Percentiles rank a stretch among this genome's conserved stretches.
Evolutionary conservation across 2,888 invertebrate genomes (phyloP).

Genomic region (Bombyx huttoni): DNA sequence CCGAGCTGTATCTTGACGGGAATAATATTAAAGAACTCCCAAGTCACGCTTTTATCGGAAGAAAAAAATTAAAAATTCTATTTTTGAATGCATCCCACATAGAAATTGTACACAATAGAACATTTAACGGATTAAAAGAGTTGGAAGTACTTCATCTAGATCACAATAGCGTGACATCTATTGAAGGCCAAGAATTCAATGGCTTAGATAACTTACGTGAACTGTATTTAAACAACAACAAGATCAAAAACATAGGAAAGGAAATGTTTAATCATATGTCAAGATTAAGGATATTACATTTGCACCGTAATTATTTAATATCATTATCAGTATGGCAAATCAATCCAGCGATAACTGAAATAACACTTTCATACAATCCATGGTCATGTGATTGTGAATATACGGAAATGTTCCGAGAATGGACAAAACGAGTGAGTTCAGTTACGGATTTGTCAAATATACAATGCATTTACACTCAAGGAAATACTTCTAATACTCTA

Average conservation of each 20-base stretch:
- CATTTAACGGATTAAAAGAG: conserved; percentile 87
- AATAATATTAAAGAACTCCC: conserved; percentile 83
- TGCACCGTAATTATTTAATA: conserved; percentile 81
- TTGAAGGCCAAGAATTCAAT: conserved; percentile 86
- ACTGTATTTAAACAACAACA: conserved; percentile 82
- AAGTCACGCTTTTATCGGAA: conserved; percentile 88
- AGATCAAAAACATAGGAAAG: conserved; percentile 78
- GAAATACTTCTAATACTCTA: conserved; percentile 71
- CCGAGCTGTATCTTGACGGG: conserved; percentile 89
- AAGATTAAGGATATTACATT: conserved; percentile 75
- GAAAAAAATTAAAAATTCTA: conserved; percentile 82
- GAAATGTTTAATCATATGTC: conserved; percentile 79
- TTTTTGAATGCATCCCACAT: conserved; percentile 86
- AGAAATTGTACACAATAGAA: conserved; percentile 83
- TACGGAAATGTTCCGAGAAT: conserved; percentile 81
- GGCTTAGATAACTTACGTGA: conserved; percentile 80
- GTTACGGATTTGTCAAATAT: conserved; percentile 77
- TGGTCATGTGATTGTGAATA: conserved; percentile 90
- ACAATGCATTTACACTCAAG: conserved; percentile 75
- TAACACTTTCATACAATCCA: conserved; percentile 80
- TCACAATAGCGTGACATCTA: conserved; percentile 77
- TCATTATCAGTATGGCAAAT: conserved; percentile 81
- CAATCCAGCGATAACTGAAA: conserved; percentile 74
- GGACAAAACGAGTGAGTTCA: conserved; percentile 78
- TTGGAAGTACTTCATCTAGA: conserved; percentile 83